Conservation (phyloP, 2,888 invertebrate species). For the Osedax frankpressi region DNA sequence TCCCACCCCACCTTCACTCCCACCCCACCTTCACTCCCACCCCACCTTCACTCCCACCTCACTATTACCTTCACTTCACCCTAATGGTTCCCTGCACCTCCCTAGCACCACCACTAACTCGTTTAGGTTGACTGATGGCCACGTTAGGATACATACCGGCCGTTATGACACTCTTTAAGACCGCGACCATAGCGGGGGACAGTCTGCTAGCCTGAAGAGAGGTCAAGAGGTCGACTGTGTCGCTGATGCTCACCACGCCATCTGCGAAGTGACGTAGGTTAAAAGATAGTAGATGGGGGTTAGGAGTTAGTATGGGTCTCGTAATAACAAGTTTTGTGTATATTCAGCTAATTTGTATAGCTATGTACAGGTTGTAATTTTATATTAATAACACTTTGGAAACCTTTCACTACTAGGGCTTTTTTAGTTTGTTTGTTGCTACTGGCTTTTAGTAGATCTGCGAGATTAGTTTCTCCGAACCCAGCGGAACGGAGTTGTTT, state of each 20-base stretch:
- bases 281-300: not conserved
- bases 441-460: not conserved
- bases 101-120: too few species aligned
- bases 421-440: not conserved
- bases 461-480: conserved; percentile 25
- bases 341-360: too few species aligned
- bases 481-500: conserved; percentile 35
- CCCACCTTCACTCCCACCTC: too few species aligned
- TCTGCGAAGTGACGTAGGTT: not conserved
- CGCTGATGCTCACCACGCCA: conserved; percentile 30
- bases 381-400: too few species aligned
- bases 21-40: too few species aligned
- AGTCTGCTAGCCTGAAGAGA: conserved; percentile 20
- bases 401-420: not conserved
- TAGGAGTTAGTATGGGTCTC: not conserved
- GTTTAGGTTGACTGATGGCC: conserved; percentile 28
- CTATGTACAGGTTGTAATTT: too few species aligned
- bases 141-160: conserved; percentile 31
- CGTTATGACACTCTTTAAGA: conserved; percentile 33
- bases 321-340: too few species aligned
- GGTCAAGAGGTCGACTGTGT: conserved; percentile 15
- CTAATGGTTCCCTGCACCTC: too few species aligned
- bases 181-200: conserved; percentile 29
- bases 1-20: too few species aligned
- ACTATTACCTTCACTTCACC: too few species aligned